These are phyloP conservation scores for Anguilla megastoma DNA, from an alignment of 2,797 vertebrate species.

Conservation along the genomic window DNA sequence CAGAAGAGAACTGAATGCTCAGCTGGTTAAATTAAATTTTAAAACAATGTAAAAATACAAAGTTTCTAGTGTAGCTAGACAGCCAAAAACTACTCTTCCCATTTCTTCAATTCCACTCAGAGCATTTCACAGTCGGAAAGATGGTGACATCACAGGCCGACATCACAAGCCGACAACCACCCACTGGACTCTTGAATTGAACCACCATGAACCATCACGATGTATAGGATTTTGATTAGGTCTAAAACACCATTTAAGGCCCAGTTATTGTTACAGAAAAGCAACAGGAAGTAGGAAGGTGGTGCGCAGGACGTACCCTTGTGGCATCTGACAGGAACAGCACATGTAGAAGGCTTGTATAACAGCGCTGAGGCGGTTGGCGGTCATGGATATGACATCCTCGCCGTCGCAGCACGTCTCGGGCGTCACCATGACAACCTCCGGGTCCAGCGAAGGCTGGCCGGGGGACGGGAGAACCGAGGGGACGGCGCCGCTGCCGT, in stretches of 20 bases:
- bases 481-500: neutral
- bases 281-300: neutral
- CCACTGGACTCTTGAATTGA: too few species aligned
- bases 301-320: conserved; percentile 73
- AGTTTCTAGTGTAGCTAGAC: neutral
- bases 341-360: conserved; percentile 99
- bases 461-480: neutral
- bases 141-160: neutral
- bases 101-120: neutral
- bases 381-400: conserved; percentile 97
- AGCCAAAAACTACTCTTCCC: neutral
- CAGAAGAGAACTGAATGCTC: neutral
- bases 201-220: neutral
- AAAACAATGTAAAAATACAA: neutral
- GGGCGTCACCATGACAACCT: conserved; percentile 65
- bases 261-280: neutral
- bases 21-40: neutral
- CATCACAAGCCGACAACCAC: neutral
- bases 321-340: conserved; percentile 98
- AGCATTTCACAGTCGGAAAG: neutral
- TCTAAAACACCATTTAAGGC: neutral
- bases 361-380: conserved; percentile 93
- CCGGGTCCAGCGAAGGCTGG: conserved; percentile 52
- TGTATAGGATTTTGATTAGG: neutral
- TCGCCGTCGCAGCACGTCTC: conserved; percentile 84